Conservation (phyloP, 2,888 invertebrate genomes). For the Hyposoter didymator region DNA sequence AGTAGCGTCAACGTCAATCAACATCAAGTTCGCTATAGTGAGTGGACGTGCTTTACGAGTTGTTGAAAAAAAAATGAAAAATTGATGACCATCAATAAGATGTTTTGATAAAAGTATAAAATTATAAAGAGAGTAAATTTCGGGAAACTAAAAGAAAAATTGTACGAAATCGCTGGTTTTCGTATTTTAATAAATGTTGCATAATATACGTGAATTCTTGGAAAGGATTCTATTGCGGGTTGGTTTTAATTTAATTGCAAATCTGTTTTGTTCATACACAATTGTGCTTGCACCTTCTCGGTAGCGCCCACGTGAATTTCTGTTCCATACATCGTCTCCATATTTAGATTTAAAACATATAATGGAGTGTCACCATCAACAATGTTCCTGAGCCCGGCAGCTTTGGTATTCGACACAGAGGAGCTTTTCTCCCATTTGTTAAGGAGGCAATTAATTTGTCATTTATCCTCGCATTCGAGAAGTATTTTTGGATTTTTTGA, state of each 20-base stretch:
- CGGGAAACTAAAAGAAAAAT: neutral
- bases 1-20: neutral
- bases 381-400: neutral
- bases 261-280: neutral
- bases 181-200: neutral
- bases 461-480: neutral
- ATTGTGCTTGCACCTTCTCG: neutral
- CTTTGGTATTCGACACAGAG: neutral
- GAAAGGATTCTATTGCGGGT: neutral
- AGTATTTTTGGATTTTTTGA: neutral
- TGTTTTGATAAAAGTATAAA: neutral
- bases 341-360: neutral
- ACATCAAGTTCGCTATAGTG: neutral
- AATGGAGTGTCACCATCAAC: neutral
- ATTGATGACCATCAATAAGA: neutral
- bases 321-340: neutral
- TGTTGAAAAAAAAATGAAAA: neutral
- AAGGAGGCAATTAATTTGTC: neutral
- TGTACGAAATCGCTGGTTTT: neutral
- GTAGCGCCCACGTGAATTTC: neutral
- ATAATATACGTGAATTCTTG: neutral
- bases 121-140: neutral
- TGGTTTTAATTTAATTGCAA: neutral
- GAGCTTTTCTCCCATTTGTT: neutral
- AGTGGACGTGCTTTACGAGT: neutral